These are phyloP conservation scores for Sebastes oblongus DNA, from an alignment of 2,797 vertebrate genomes.

Conservation along the genomic window DNA sequence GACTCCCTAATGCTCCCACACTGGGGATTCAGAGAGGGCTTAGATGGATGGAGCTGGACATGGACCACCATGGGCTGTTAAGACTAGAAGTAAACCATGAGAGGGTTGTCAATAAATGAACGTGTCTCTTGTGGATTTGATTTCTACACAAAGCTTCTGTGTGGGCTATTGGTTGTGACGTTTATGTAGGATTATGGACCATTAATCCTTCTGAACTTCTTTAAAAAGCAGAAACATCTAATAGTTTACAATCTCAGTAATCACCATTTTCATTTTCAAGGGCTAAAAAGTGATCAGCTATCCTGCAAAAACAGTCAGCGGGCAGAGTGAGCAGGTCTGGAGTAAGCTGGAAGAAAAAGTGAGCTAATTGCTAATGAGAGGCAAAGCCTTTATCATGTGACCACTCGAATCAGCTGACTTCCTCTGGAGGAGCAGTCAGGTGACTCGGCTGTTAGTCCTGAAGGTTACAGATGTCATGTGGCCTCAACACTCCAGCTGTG, in stretches of 20 bases:
- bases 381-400: constrained; percentile 67
- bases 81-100: constrained; percentile 33
- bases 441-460: constrained; percentile 58
- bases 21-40: constrained; percentile 39
- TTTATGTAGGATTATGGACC: not conserved
- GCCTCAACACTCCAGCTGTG: constrained; percentile 63
- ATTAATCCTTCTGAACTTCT: not conserved
- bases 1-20: constrained; percentile 58
- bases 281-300: constrained; percentile 15
- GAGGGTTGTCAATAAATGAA: constrained; percentile 36
- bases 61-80: constrained; percentile 54
- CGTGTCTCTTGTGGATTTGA: constrained; percentile 22
- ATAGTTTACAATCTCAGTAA: not conserved
- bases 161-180: constrained; percentile 15
- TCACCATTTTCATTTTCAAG: not conserved
- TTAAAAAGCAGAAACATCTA: not conserved
- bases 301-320: constrained; percentile 34
- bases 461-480: constrained; percentile 65
- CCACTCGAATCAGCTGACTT: constrained; percentile 65
- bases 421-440: constrained; percentile 62
- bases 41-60: constrained; percentile 42
- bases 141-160: constrained; percentile 19
- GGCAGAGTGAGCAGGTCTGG: constrained; percentile 45
- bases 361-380: constrained; percentile 46
- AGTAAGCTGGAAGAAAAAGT: constrained; percentile 21